Percentiles rank a stretch among this genome's conserved stretches.
These are phyloP conservation scores for Pardalotus punctatus DNA, from an alignment of 2,113 vertebrate genomes.

Conservation along the genomic window DNA sequence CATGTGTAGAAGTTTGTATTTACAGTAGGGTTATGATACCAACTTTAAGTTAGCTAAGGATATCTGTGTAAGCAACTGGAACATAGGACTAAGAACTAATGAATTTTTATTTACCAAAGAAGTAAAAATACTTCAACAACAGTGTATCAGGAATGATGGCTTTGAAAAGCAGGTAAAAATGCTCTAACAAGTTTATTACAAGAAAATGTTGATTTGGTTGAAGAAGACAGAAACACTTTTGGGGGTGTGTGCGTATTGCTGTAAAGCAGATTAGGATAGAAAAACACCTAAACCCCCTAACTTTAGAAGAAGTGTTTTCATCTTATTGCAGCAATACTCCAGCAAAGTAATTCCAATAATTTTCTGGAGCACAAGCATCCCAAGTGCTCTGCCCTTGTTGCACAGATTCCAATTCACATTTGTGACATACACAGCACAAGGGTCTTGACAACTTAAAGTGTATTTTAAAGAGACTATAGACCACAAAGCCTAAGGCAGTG, in stretches of 20 bases:
- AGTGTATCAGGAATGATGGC: neutral
- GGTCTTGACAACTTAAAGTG: neutral
- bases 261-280: neutral
- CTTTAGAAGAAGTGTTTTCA: neutral
- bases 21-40: slow-evolving; percentile 72
- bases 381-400: neutral
- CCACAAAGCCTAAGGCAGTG: neutral
- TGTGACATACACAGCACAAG: neutral
- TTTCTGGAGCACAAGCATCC: neutral
- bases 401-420: neutral
- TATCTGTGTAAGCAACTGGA: slow-evolving; percentile 68
- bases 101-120: slow-evolving; percentile 68
- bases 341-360: neutral
- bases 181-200: neutral
- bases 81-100: slow-evolving; percentile 66
- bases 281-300: neutral
- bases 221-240: neutral
- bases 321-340: neutral
- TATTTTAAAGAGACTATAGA: neutral
- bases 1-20: slow-evolving; percentile 72
- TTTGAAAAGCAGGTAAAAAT: neutral
- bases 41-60: slow-evolving; percentile 71
- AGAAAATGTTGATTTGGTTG: neutral
- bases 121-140: slow-evolving; percentile 1
- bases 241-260: neutral